Evolutionary conservation across 2,888 invertebrate species (phyloP), one percentile per base, ranked within the genome.

Genomic region (Allacma fusca): DNA sequence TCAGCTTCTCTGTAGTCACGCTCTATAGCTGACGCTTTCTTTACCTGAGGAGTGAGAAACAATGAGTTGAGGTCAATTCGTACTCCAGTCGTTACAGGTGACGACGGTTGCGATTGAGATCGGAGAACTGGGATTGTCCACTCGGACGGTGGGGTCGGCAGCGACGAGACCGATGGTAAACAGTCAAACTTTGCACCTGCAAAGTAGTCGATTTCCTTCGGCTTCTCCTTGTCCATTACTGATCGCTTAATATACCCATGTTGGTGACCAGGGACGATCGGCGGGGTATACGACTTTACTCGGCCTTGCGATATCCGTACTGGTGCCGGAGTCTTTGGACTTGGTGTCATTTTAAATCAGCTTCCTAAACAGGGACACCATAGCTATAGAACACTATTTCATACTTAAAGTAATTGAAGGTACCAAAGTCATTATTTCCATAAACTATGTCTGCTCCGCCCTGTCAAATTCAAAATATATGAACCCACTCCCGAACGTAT

Each of bases 111-210:
- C 21, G 76, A 76, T 26, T 76, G 76, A 76, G 76, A 76, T 76
- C 76, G 57, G 16, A 76, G 29, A 67, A 76, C 69, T 59, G 76
- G 76, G 50, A 73, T 77, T 50, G 82, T 83, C 83, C 83, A 83
- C 62, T 81, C 79, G 67, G 78, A 69, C 75, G 83, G 83, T 72
- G 83, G 83, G 72, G 82, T 78, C 13, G 83, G 83, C 29, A 83
- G 77, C n/a, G 77, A 65, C 44, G 73, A 72, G n/a, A 77, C 68
- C 28, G 80, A 77, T 69, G 83, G 83, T 67, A 81, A 78, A 73
- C 78, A 81, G 80, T 83, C 83, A 75, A 83, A 83, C 76, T 81
- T 81, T 73, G 83, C 83, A 67, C 83, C 83, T 34, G 83, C 83
- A 75, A 81, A 83, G 67, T 81, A 83, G 67, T 81, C 76, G 19